Conservation (phyloP, 2,113 vertebrate genomes). For the Cebus imitator region DNA sequence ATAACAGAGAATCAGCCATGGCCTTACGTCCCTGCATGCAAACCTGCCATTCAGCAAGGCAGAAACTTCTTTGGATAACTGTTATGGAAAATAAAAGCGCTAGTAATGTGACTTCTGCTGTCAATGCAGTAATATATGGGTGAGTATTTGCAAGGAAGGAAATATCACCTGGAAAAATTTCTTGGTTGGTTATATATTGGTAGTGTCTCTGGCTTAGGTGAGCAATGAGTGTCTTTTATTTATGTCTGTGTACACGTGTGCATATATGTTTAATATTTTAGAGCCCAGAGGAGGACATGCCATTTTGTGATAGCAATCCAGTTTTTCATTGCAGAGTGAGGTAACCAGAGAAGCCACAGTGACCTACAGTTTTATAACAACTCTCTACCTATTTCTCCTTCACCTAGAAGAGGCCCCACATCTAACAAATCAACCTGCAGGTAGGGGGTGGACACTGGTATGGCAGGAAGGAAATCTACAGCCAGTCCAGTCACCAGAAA, state of each 20-base stretch:
- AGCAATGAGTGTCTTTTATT: neutral
- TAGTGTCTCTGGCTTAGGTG: neutral
- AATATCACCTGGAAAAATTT: constrained; percentile 24
- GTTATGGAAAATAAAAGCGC: constrained; percentile 10
- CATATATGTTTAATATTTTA: constrained; percentile 55
- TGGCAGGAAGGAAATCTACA: constrained; percentile 12
- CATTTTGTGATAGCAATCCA: neutral
- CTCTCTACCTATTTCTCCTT: neutral
- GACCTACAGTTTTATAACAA: neutral
- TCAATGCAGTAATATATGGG: neutral
- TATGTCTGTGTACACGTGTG: neutral
- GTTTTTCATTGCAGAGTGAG: neutral
- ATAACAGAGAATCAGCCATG: constrained; percentile 71
- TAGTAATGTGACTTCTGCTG: neutral
- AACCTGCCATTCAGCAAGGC: constrained; percentile 52
- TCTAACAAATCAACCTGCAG: neutral
- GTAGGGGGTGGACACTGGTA: neutral
- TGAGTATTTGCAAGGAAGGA: neutral
- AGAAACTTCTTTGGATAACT: constrained; percentile 39
- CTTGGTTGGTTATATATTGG: constrained; percentile 44
- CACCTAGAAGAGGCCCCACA: neutral
- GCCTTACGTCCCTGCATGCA: neutral
- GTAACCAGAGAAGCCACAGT: neutral
- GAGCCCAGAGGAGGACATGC: neutral
- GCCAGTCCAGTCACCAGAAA: neutral